phyloP scores from a whole-genome alignment of 1,140 invertebrate genomes.

The Leguminivora glycinivorella region DNA sequence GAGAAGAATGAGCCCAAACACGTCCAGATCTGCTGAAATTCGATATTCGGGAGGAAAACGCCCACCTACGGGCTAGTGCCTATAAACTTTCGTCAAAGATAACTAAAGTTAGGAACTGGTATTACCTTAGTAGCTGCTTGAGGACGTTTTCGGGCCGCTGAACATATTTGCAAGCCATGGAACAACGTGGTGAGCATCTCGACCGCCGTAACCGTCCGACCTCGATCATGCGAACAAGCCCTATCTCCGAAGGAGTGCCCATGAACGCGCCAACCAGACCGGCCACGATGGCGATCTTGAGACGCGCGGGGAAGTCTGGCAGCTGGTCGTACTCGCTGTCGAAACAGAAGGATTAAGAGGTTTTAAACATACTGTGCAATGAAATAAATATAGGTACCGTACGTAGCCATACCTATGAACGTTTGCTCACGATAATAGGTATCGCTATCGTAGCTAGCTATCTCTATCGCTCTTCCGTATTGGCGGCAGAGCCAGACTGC shows the following conservation, averaged over 20 bases:
- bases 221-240: slow-evolving; percentile 47
- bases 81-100: no score
- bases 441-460: no score
- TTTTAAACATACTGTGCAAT: no score
- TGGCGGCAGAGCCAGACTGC: no score
- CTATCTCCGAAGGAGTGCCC: slow-evolving; percentile 49
- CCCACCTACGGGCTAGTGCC: no score
- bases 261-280: slow-evolving; percentile 45
- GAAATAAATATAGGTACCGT: no score
- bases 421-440: no score
- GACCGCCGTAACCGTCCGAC: slow-evolving; percentile 36
- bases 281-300: slow-evolving; percentile 40
- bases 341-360: neutral
- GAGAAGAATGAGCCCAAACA: no score
- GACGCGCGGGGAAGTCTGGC: slow-evolving; percentile 37
- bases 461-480: no score
- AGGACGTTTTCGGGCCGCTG: neutral
- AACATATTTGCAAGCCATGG: neutral
- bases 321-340: slow-evolving; percentile 34
- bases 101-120: slow-evolving; percentile 11
- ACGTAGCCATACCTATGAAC: no score
- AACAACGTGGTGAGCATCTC: neutral
- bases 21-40: no score
- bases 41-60: no score
- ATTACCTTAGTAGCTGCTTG: neutral